Conservation (phyloP, 1,140 invertebrate species). For the Maniola jurtina region DNA sequence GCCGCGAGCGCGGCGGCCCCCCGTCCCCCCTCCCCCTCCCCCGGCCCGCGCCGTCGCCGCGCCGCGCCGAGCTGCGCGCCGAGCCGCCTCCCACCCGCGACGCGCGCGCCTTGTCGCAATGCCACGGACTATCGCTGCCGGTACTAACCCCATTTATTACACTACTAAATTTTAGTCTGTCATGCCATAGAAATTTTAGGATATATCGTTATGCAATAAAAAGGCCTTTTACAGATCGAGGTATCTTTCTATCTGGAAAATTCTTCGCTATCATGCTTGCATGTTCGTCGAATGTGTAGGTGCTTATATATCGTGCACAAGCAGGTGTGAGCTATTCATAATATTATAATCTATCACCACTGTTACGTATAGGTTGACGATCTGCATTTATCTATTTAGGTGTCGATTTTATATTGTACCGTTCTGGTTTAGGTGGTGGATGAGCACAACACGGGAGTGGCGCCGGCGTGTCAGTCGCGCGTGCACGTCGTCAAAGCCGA, state of each 20-base stretch:
- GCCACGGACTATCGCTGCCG: conserved; percentile 76
- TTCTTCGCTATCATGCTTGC: conserved; percentile 38
- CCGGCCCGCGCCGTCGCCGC: conserved; percentile 28
- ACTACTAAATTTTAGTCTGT: conserved; percentile 65
- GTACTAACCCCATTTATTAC: conserved; percentile 79
- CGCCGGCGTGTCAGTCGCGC: conserved; percentile 82
- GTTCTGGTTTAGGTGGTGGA: conserved; percentile 85
- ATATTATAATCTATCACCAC: conserved; percentile 4
- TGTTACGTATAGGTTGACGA: not conserved
- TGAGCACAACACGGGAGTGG: conserved; percentile 84
- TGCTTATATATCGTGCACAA: conserved; percentile 47
- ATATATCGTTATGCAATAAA: conserved; percentile 12
- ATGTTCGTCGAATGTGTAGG: conserved; percentile 41
- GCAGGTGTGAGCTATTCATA: conserved; percentile 21
- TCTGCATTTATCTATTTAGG: not conserved
- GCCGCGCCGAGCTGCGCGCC: conserved; percentile 36
- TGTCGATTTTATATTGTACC: not conserved
- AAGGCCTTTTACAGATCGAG: conserved; percentile 1
- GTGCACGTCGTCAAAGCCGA: conserved; percentile 91
- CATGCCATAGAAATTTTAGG: conserved; percentile 40
- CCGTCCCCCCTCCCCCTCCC: conserved; percentile 23
- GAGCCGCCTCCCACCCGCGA: conserved; percentile 60
- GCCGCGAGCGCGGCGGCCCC: conserved; percentile 34
- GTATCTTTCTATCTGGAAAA: conserved; percentile 16
- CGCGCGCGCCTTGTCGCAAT: conserved; percentile 71